phyloP scores from a whole-genome alignment of 1,140 invertebrate genomes.

The Gonatopus flavifemur region DNA sequence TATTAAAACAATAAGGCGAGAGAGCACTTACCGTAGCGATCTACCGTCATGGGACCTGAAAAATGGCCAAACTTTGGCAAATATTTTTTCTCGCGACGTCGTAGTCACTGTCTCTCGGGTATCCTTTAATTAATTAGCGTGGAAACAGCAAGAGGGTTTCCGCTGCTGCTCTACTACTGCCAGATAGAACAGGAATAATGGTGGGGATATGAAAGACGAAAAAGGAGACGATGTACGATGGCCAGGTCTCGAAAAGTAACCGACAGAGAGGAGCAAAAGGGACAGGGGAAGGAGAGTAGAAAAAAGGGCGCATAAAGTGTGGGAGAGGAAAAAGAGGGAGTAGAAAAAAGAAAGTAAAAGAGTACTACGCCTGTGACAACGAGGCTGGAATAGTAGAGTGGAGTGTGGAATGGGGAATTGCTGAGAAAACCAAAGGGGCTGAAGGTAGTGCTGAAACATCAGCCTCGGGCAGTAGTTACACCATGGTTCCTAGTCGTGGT shows the following conservation, averaged over 20 bases:
- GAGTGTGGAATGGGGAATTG: neutral
- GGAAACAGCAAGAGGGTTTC: conserved; percentile 26
- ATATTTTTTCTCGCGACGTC: conserved; percentile 27
- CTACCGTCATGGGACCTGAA: conserved; percentile 14
- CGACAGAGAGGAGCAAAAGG: conserved; percentile 8
- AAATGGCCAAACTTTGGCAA: conserved; percentile 34
- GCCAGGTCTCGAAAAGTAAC: neutral
- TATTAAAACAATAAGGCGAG: conserved; percentile 17
- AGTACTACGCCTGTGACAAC: neutral
- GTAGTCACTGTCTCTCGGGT: conserved; percentile 19
- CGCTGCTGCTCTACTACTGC: conserved; percentile 6
- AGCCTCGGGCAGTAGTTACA: conserved; percentile 22
- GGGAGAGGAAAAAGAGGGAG: neutral
- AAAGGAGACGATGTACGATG: too few species aligned
- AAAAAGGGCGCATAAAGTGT: neutral
- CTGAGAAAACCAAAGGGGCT: neutral
- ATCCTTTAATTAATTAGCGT: conserved; percentile 45
- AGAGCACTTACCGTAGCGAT: neutral
- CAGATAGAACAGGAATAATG: neutral
- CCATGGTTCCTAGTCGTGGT: conserved; percentile 3
- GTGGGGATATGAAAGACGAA: neutral
- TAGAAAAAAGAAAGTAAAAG: neutral
- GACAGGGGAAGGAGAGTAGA: conserved; percentile 8
- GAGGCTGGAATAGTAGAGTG: neutral
- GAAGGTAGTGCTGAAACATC: conserved; percentile 14